Conservation (phyloP, 1,140 invertebrate species). For the Papilio aristodemus region DNA sequence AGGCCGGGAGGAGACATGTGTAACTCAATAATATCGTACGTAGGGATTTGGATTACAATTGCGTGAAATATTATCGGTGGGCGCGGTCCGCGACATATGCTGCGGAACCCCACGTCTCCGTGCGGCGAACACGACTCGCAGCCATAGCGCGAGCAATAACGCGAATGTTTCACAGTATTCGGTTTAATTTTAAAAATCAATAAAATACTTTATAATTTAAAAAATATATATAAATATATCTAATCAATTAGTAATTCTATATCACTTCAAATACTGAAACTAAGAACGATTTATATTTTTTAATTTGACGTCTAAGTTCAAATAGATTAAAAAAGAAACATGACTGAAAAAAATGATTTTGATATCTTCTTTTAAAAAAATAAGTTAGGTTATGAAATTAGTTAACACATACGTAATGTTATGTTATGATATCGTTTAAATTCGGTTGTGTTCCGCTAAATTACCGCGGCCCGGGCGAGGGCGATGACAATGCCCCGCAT, state of each 20-base stretch:
- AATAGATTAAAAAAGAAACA: no score
- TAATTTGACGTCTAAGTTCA: no score
- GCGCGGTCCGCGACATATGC: conserved; percentile 57
- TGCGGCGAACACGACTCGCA: conserved; percentile 32
- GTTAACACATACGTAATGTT: conserved; percentile 6
- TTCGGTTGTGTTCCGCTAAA: conserved; percentile 55
- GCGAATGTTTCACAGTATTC: conserved; percentile 24
- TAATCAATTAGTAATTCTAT: no score
- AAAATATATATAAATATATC: no score
- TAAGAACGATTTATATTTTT: no score
- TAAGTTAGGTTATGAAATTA: no score
- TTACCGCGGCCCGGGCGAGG: conserved; percentile 46
- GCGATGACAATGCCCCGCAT: conserved; percentile 43
- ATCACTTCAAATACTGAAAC: no score
- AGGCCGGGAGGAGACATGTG: conserved; percentile 55
- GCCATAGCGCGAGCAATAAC: conserved; percentile 34
- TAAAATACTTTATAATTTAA: not conserved
- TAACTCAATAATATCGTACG: conserved; percentile 66
- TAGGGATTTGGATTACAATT: conserved; percentile 66
- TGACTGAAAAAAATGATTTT: no score
- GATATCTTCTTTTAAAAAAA: no score
- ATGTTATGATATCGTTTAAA: conserved; percentile 42
- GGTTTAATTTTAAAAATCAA: not conserved
- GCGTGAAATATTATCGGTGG: conserved; percentile 70
- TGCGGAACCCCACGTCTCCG: conserved; percentile 48